phyloP scores from a whole-genome alignment of 2,797 vertebrate genomes.

The Aulostomus chinensis region DNA sequence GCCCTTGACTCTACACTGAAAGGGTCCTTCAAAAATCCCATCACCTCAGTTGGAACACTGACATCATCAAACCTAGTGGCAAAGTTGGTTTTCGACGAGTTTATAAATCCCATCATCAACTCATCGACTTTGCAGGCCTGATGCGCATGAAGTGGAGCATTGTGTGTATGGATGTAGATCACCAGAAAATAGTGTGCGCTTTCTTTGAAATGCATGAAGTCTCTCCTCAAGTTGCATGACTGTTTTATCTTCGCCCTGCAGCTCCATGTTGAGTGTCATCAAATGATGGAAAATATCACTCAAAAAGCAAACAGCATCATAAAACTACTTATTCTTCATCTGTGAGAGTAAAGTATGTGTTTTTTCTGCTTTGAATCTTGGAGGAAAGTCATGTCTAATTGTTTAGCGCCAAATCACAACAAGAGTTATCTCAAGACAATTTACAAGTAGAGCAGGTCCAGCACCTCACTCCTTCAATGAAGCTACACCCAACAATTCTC shows the following conservation, averaged over 20 bases:
- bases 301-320: constrained; percentile 2
- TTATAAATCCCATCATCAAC: constrained; percentile 13
- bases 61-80: constrained; percentile 13
- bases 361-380: not conserved
- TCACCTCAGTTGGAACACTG: constrained; percentile 9
- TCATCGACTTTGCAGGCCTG: constrained; percentile 10
- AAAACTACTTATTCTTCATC: not conserved
- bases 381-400: too few relatives aligned
- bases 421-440: too few relatives aligned
- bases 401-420: too few relatives aligned
- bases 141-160: constrained; percentile 15
- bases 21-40: constrained; percentile 14
- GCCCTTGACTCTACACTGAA: constrained; percentile 11
- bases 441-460: too few relatives aligned
- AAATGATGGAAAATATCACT: constrained; percentile 2
- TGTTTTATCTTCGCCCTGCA: constrained; percentile 10
- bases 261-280: constrained; percentile 16
- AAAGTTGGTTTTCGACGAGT: constrained; percentile 22
- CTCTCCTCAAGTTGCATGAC: not conserved
- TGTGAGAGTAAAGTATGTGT: not conserved
- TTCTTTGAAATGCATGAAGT: constrained; percentile 9
- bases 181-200: constrained; percentile 12
- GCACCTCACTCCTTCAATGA: too few relatives aligned
- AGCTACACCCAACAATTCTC: too few relatives aligned
- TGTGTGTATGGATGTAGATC: constrained; percentile 10